These are phyloP conservation scores for Oriolus oriolus DNA, from an alignment of 2,113 vertebrate species.

Conservation along the genomic window DNA sequence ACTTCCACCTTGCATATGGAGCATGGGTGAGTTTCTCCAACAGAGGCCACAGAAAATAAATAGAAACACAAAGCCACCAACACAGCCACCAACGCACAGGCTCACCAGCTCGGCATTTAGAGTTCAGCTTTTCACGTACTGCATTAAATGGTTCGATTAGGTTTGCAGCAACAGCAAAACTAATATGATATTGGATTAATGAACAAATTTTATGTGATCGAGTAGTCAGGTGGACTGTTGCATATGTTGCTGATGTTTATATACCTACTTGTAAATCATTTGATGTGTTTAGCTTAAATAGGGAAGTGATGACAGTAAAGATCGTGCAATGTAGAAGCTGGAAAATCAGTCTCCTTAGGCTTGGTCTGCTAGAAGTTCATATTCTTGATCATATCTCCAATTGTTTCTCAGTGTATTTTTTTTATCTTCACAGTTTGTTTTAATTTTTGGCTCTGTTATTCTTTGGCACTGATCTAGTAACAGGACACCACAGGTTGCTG, in stretches of 20 bases:
- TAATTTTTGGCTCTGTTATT: neutral
- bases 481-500: neutral
- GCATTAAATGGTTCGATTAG: neutral
- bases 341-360: neutral
- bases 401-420: neutral
- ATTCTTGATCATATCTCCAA: neutral
- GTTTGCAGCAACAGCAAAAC: neutral
- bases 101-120: neutral
- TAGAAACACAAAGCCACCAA: neutral
- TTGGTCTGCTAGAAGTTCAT: neutral
- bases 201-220: neutral
- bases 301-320: neutral
- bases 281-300: neutral
- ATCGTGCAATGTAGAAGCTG: neutral
- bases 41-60: neutral
- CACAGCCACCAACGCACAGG: rapidly evolving
- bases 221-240: neutral
- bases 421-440: neutral
- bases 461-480: neutral
- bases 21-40: neutral
- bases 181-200: neutral
- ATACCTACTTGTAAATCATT: neutral
- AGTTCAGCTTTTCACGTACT: neutral
- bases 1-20: neutral
- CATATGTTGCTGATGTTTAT: neutral